Evolutionary conservation across 2,888 invertebrate genomes (phyloP).

Genomic region (Lymantria monacha): DNA sequence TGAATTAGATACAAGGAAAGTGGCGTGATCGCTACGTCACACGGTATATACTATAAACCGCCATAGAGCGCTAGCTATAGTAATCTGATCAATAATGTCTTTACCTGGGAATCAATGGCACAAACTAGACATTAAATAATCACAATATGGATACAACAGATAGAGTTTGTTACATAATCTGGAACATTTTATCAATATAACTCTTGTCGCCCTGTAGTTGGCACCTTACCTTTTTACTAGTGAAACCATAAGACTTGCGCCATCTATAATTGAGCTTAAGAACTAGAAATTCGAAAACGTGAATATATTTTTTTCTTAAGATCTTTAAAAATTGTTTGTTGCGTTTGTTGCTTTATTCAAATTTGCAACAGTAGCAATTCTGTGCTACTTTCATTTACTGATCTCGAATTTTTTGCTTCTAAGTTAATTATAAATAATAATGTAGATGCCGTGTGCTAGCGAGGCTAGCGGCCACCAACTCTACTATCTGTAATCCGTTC

Average conservation of each 20-base stretch:
- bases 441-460: too few relatives aligned
- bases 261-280: slow-evolving; percentile 14
- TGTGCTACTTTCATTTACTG: too few relatives aligned
- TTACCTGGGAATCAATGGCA: slow-evolving; percentile 19
- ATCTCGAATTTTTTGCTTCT: too few relatives aligned
- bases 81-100: slow-evolving; percentile 27
- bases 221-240: background rate
- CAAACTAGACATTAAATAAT: too few relatives aligned
- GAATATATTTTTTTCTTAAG: background rate
- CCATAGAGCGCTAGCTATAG: slow-evolving; percentile 26
- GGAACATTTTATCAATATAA: background rate
- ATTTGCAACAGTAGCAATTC: too few relatives aligned
- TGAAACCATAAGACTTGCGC: background rate
- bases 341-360: background rate
- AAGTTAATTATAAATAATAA: too few relatives aligned
- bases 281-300: slow-evolving; percentile 1
- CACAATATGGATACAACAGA: too few relatives aligned
- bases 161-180: too few relatives aligned
- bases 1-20: slow-evolving; percentile 60
- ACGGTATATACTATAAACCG: slow-evolving; percentile 43
- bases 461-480: too few relatives aligned
- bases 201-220: background rate
- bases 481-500: too few relatives aligned
- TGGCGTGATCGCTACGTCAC: slow-evolving; percentile 80
- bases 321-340: background rate